phyloP scores from a whole-genome alignment of 2,797 vertebrate species.

The Enteromius viviparus region DNA sequence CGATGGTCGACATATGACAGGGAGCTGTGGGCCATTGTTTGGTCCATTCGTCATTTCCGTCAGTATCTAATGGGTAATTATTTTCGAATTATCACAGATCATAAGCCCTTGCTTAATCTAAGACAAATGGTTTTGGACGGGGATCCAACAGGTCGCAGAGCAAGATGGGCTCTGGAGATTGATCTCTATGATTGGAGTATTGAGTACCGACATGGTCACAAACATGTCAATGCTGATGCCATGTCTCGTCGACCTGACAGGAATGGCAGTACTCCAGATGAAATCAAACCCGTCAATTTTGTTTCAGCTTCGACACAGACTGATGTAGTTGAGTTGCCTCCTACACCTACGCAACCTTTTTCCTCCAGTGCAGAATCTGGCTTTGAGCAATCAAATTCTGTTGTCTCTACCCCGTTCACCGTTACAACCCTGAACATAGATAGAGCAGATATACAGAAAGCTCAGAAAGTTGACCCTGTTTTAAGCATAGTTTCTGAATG shows the following conservation, averaged over 20 bases:
- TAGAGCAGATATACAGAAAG: background rate
- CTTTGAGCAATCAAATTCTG: background rate
- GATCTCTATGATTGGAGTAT: conserved; percentile 15
- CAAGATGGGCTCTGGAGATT: background rate
- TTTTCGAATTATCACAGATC: background rate
- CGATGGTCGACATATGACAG: no score
- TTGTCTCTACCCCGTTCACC: background rate
- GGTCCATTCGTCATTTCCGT: background rate
- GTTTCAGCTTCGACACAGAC: background rate
- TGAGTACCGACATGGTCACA: background rate
- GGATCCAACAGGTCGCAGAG: background rate
- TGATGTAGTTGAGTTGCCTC: background rate
- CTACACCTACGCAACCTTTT: background rate
- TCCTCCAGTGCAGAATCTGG: background rate
- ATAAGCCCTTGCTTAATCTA: conserved; percentile 23
- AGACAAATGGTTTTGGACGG: background rate
- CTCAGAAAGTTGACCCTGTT: conserved; percentile 6
- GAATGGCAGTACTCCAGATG: background rate
- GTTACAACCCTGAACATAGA: no score
- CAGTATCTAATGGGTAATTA: background rate
- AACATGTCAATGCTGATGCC: background rate
- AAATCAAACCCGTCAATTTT: background rate
- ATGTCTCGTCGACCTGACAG: background rate
- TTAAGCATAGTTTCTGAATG: conserved; percentile 15
- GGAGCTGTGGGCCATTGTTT: background rate